Evolutionary conservation across 2,888 invertebrate species (phyloP), one percentile per base, ranked within the genome.

Genomic region (Dryobotodes eremita): DNA sequence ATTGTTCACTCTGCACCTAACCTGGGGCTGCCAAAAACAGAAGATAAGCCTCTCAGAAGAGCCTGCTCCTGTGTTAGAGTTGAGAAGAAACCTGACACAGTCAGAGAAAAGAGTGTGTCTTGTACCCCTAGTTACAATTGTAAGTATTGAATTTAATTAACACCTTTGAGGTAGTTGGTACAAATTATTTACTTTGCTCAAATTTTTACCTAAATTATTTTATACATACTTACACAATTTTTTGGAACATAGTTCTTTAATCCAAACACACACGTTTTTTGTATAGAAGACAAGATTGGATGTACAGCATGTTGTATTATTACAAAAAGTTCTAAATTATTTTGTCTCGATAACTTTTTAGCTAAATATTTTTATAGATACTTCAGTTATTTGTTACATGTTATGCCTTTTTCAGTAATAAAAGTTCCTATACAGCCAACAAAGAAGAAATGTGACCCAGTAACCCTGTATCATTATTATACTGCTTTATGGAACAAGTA

Each of bases 381-480:
- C 23, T 31, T 53, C 17, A 46, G 13, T 55, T 23, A 17, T 15
- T 64, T n/a, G 64, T 0, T 17, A 3, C 17, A 10, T 46, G 0
- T 31, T 23, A 53, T 46, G 70, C 36, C 73, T 64, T 59, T 91
- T 96, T 75, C 93, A 98, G 98, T 98, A 92, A 98, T 98, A 77
- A 97, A 97, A 91, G 97, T 98, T 17, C 96, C 97, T 88, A 95
- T 94, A 88, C 93, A 94, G 65, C 94, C 95, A 68, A 89, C 93
- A 48, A 95, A 94, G 73, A 95, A 95, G 85, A 97, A 97, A 93
- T 97, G 97, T 92, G 98, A 98, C 92, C 98, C 98, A 31, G 98
- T 98, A 0, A 97, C 98, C 31, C 94, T 98, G 31, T 98, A 98
- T 91, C 98, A 98, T 86, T 97, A 98, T 88, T 98, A 98, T 91